Percentiles rank a stretch among this genome's conserved stretches.
These are phyloP conservation scores for Malurus alboscapulatus DNA, from an alignment of 2,113 vertebrate species.

Conservation along the genomic window DNA sequence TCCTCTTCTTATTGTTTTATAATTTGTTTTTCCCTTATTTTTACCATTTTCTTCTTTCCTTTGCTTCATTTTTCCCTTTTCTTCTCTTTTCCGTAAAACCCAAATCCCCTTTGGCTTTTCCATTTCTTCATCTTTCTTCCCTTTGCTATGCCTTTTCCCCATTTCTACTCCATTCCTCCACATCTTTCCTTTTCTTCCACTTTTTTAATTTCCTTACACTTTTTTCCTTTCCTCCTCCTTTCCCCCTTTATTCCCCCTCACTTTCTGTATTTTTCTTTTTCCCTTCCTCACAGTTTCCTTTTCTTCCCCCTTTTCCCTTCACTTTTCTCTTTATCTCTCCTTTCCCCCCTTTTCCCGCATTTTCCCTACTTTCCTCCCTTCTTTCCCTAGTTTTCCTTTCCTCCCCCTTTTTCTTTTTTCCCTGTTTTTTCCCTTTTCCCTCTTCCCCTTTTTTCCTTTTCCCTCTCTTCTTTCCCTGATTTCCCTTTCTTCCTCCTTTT, in stretches of 20 bases:
- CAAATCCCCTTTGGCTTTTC: not conserved
- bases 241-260: not conserved
- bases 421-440: too few species aligned
- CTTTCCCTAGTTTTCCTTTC: not conserved
- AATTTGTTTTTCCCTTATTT: accelerated
- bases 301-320: too few species aligned
- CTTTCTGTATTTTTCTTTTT: not conserved
- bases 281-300: not conserved
- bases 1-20: accelerated
- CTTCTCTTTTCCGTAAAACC: accelerated
- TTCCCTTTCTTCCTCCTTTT: not conserved
- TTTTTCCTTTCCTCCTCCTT: not conserved
- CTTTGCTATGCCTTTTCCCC: accelerated
- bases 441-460: accelerated
- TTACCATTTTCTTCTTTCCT: not conserved
- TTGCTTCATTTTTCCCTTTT: not conserved
- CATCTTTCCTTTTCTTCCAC: not conserved
- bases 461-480: too few species aligned
- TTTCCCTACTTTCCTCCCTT: not conserved
- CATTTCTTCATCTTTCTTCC: not conserved
- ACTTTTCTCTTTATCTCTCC: accelerated
- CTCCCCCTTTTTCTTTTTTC: not conserved
- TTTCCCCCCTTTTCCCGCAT: not conserved
- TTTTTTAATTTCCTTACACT: not conserved
- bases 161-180: not conserved